phyloP scores from a whole-genome alignment of 1,140 invertebrate genomes.

The Drosophila pruinosa region DNA sequence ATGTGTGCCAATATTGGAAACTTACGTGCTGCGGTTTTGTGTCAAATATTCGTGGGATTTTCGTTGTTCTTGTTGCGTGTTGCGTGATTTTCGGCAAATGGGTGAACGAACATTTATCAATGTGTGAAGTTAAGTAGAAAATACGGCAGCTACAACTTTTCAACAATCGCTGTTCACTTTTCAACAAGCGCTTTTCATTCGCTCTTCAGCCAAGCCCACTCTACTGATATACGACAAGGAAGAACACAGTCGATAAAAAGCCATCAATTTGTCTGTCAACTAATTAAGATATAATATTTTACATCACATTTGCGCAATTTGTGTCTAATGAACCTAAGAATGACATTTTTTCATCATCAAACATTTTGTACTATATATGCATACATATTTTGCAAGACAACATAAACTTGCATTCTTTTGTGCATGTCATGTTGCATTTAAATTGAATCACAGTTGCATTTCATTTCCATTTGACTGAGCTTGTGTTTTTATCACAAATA shows the following conservation, averaged over 20 bases:
- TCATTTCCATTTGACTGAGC: constrained; percentile 27
- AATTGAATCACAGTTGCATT: constrained; percentile 35
- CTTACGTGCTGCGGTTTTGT: constrained; percentile 58
- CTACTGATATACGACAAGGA: too few relatives aligned
- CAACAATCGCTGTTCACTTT: constrained; percentile 43
- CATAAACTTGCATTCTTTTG: not conserved
- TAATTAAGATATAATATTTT: too few relatives aligned
- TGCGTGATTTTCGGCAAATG: constrained; percentile 47
- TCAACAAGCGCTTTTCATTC: constrained; percentile 43
- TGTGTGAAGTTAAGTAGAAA: constrained; percentile 35
- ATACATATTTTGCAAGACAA: not conserved
- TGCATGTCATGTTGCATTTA: not conserved
- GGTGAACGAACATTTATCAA: constrained; percentile 27
- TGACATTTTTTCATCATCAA: not conserved
- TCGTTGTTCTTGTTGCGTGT: constrained; percentile 26
- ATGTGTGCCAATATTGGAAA: constrained; percentile 63
- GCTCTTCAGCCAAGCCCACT: not conserved
- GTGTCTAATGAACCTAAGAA: too few relatives aligned
- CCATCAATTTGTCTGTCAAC: too few relatives aligned
- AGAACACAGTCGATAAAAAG: too few relatives aligned
- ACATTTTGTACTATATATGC: not conserved
- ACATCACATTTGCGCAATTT: too few relatives aligned
- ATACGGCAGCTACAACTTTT: constrained; percentile 42
- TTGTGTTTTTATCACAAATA: constrained; percentile 7
- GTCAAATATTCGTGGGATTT: constrained; percentile 65